These are phyloP conservation scores for Corvus hawaiiensis DNA, from an alignment of 2,113 vertebrate species.

Conservation along the genomic window DNA sequence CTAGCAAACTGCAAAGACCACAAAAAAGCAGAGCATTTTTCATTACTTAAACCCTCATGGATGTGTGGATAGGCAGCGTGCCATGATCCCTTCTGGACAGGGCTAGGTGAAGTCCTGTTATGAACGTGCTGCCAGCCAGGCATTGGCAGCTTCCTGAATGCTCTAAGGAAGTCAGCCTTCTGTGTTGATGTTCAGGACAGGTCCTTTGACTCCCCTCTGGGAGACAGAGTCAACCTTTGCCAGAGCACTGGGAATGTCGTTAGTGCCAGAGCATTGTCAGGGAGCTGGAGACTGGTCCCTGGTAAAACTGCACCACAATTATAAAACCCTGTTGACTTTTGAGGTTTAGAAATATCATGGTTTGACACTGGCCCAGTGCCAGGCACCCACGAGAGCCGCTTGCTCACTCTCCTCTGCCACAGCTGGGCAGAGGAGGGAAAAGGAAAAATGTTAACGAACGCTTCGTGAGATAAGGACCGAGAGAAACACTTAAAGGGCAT, in stretches of 20 bases:
- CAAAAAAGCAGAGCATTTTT: neutral
- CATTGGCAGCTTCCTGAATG: neutral
- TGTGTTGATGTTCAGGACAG: neutral
- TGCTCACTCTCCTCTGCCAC: too few relatives aligned
- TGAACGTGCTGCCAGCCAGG: neutral
- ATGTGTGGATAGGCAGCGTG: neutral
- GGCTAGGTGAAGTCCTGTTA: neutral
- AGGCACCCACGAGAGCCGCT: too few relatives aligned
- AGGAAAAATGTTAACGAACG: too few relatives aligned
- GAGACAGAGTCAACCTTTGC: neutral
- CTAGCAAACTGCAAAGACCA: neutral
- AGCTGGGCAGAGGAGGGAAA: too few relatives aligned
- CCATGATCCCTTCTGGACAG: neutral
- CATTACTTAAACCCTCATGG: neutral
- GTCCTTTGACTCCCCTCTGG: neutral
- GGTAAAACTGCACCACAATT: neutral
- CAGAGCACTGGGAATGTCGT: neutral
- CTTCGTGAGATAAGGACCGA: too few relatives aligned
- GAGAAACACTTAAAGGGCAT: too few relatives aligned
- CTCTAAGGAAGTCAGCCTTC: neutral
- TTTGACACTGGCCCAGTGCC: too few relatives aligned
- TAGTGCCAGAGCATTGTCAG: neutral
- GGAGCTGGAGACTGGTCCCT: neutral
- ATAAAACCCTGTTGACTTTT: neutral
- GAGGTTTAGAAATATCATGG: neutral